Conservation (phyloP, 2,113 vertebrate species). For the Eublepharis macularius region DNA sequence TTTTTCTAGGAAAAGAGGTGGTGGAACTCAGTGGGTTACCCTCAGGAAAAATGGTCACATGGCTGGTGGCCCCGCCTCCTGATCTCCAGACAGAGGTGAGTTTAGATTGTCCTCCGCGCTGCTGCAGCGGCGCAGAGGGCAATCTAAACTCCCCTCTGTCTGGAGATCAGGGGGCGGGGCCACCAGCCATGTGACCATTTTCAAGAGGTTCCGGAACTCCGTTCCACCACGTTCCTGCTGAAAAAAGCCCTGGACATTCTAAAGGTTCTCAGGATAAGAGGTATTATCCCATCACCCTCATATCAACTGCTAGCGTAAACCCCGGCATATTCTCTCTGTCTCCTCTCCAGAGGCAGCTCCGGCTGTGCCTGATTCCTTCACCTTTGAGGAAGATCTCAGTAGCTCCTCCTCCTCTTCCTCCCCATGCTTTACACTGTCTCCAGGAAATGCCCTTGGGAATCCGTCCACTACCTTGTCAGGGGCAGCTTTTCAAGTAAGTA, state of each 20-base stretch:
- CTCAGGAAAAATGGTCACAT: too few relatives aligned
- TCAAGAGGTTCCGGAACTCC: too few relatives aligned
- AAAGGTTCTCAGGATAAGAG: background rate
- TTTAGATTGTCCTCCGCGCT: too few relatives aligned
- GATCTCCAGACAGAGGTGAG: too few relatives aligned
- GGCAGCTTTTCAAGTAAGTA: constrained; percentile 70
- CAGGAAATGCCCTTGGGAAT: constrained; percentile 66
- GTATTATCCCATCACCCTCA: background rate
- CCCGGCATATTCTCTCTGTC: background rate
- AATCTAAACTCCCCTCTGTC: too few relatives aligned
- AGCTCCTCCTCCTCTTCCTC: constrained; percentile 72
- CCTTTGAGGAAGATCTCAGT: constrained; percentile 81
- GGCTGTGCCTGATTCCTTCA: constrained; percentile 71
- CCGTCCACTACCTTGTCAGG: constrained; percentile 68
- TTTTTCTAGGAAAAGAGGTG: too few relatives aligned
- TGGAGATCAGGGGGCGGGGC: too few relatives aligned
- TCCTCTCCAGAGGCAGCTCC: constrained; percentile 53
- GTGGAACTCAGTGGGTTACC: too few relatives aligned
- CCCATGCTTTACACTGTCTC: constrained; percentile 70
- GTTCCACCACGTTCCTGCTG: too few relatives aligned
- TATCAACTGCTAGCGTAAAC: background rate
- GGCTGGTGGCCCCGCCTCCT: too few relatives aligned
- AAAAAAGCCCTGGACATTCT: background rate
- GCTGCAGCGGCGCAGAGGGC: too few relatives aligned
- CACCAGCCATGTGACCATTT: too few relatives aligned